phyloP scores from a whole-genome alignment of 2,113 vertebrate species.

The Urocynchramus pylzowi region DNA sequence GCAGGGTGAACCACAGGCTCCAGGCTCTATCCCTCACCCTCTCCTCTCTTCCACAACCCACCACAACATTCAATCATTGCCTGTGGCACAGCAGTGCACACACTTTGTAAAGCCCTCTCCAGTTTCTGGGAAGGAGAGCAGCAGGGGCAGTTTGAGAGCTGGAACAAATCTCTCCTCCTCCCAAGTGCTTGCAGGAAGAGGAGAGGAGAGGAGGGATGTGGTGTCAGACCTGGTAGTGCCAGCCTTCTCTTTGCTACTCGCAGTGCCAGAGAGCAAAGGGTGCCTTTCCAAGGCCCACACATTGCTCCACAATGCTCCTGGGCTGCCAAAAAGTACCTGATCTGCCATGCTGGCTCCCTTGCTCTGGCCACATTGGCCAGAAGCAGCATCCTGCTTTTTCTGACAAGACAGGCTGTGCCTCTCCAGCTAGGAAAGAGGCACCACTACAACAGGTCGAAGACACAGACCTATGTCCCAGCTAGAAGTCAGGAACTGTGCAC shows the following conservation, averaged over 20 bases:
- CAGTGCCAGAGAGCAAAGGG: fast-evolving
- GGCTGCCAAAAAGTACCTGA: not conserved
- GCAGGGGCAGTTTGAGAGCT: not conserved
- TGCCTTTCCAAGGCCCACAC: fast-evolving
- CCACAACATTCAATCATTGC: fast-evolving
- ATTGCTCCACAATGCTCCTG: not conserved
- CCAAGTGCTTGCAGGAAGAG: not conserved
- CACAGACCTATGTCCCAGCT: not conserved
- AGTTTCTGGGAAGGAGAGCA: not conserved
- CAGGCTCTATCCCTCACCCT: fast-evolving
- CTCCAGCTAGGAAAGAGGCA: not conserved
- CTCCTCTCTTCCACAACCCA: not conserved
- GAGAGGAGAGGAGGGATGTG: not conserved
- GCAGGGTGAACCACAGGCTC: not conserved
- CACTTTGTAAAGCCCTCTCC: not conserved
- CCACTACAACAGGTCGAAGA: not conserved
- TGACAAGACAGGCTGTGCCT: not conserved
- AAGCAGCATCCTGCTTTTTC: not conserved
- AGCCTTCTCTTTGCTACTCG: not conserved
- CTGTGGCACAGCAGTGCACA: fast-evolving
- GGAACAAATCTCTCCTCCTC: not conserved
- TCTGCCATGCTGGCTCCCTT: not conserved
- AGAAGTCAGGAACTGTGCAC: not conserved
- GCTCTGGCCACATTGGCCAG: not conserved
- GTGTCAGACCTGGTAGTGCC: not conserved